phyloP scores from a whole-genome alignment of 2,113 vertebrate species.

The Hypomesus transpacificus region DNA sequence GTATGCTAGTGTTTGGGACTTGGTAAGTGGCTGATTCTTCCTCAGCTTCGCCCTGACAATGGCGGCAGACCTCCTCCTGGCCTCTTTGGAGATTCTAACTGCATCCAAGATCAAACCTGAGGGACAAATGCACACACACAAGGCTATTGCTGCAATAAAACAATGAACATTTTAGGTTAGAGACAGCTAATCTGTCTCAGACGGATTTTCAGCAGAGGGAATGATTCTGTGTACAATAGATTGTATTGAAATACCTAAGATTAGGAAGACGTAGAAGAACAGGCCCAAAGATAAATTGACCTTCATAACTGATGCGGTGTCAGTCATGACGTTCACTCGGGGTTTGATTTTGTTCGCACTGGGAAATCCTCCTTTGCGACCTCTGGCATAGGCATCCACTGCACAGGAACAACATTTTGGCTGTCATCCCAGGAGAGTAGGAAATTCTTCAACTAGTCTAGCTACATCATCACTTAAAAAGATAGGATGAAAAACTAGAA shows the following conservation, averaged over 20 bases:
- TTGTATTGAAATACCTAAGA: background rate
- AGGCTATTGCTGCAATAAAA: background rate
- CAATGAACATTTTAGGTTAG: background rate
- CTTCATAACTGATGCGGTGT: background rate
- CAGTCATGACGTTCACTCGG: background rate
- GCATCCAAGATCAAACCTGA: slow-evolving; percentile 4
- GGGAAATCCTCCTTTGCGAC: background rate
- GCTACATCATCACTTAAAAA: too few species aligned
- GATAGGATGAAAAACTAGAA: too few species aligned
- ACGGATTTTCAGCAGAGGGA: background rate
- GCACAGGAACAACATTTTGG: background rate
- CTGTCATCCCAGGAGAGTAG: too few species aligned
- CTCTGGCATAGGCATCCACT: background rate
- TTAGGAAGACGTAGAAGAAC: background rate
- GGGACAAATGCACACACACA: background rate
- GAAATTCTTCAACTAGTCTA: too few species aligned
- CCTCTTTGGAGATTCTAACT: background rate
- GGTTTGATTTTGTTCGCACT: background rate
- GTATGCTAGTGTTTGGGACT: background rate
- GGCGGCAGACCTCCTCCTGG: background rate
- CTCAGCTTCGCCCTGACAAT: background rate
- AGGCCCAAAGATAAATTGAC: background rate
- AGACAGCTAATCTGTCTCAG: background rate
- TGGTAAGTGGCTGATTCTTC: background rate
- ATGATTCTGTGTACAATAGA: background rate